These are phyloP conservation scores for Brenthis hecate DNA, from an alignment of 2,888 invertebrate genomes.

Conservation along the genomic window DNA sequence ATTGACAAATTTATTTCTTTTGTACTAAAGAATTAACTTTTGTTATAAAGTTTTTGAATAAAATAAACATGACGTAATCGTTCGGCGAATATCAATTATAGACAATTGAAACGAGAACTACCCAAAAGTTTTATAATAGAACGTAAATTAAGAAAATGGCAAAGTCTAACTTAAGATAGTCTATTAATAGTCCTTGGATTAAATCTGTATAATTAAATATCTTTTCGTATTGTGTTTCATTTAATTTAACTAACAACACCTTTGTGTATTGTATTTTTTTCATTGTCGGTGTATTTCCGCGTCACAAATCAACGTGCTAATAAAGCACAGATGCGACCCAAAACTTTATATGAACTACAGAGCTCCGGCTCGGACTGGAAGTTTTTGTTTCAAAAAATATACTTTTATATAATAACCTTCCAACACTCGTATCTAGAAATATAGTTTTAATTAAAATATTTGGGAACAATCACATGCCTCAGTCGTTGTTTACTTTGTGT, in stretches of 20 bases:
- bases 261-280: background rate
- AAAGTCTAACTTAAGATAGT: no score
- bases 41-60: no score
- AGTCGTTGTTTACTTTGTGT: no score
- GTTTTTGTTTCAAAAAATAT: constrained; percentile 6
- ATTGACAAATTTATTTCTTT: no score
- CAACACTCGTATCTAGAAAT: background rate
- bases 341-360: constrained; percentile 24
- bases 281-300: background rate
- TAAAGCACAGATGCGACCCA: constrained; percentile 22
- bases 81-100: no score
- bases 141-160: no score
- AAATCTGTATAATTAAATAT: background rate
- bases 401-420: background rate
- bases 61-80: no score
- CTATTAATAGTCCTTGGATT: no score
- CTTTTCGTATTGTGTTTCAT: background rate
- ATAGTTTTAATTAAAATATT: background rate
- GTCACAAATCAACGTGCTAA: constrained; percentile 21
- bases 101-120: no score
- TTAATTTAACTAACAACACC: background rate
- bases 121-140: no score
- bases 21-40: no score
- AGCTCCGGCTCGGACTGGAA: constrained; percentile 8
- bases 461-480: no score